Percentiles rank a stretch among this genome's conserved stretches.
These are phyloP conservation scores for Drosophila arawakana DNA, from an alignment of 1,140 invertebrate species.

Conservation along the genomic window DNA sequence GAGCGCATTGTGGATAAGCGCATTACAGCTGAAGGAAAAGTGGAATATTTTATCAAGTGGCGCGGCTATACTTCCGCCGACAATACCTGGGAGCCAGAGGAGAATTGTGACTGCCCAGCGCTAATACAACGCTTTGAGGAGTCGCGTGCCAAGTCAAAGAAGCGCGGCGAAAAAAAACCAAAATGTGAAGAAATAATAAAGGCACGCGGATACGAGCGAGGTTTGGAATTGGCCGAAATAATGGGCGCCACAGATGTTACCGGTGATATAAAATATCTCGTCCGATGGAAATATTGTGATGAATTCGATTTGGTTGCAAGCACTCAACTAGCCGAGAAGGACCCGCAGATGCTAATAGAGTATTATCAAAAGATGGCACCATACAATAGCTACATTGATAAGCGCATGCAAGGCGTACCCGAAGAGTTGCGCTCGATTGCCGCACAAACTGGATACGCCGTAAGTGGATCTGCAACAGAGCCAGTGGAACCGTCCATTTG, in stretches of 20 bases:
- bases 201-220: slow-evolving; percentile 91
- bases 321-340: slow-evolving; percentile 61
- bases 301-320: slow-evolving; percentile 77
- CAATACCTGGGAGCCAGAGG: slow-evolving; percentile 95
- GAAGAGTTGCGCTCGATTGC: slow-evolving; percentile 57
- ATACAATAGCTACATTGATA: slow-evolving; percentile 59
- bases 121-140: slow-evolving; percentile 95
- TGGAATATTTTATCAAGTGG: slow-evolving; percentile 84
- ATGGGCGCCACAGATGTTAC: slow-evolving; percentile 89
- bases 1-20: slow-evolving; percentile 84
- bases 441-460: slow-evolving; percentile 51
- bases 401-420: slow-evolving; percentile 70
- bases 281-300: slow-evolving; percentile 77
- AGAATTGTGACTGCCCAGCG: slow-evolving; percentile 96
- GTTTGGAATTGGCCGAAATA: slow-evolving; percentile 95
- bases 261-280: slow-evolving; percentile 74
- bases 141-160: slow-evolving; percentile 88
- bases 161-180: slow-evolving; percentile 84
- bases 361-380: slow-evolving; percentile 80
- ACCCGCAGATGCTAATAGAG: slow-evolving; percentile 74
- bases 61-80: slow-evolving; percentile 86
- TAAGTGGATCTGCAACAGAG: slow-evolving; percentile 21
- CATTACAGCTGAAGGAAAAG: slow-evolving; percentile 81
- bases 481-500: slow-evolving; percentile 20
- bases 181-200: slow-evolving; percentile 83